phyloP scores from a whole-genome alignment of 2,888 invertebrate species.

The Cryptophagus acutangulus region DNA sequence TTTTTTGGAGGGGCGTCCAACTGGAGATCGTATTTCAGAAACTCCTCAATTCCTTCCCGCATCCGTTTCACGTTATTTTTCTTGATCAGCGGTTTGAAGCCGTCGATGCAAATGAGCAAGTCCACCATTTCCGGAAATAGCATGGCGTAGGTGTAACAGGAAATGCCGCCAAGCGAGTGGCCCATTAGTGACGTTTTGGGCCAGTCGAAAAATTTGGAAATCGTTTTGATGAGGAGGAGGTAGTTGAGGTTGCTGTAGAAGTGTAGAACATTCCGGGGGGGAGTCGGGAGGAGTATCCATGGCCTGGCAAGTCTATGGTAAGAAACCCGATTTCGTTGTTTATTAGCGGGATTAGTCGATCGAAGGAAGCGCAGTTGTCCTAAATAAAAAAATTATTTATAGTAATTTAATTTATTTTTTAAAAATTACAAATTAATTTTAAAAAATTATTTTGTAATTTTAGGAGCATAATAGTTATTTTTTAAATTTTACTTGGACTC shows the following conservation, averaged over 20 bases:
- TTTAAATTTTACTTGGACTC: neutral
- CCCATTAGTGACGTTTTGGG: constrained; percentile 61
- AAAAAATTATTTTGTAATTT: constrained; percentile 46
- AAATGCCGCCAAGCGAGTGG: constrained; percentile 65
- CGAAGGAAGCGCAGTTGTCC: constrained; percentile 76
- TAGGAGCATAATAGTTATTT: neutral
- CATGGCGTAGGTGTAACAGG: constrained; percentile 57
- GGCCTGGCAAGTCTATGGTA: constrained; percentile 65
- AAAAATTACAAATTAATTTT: too few species aligned
- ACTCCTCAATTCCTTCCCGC: constrained; percentile 45
- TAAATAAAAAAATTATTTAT: too few species aligned
- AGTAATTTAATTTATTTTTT: neutral
- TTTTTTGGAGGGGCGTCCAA: constrained; percentile 50
- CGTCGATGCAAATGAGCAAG: constrained; percentile 56
- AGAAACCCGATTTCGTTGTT: constrained; percentile 49
- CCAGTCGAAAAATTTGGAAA: constrained; percentile 63
- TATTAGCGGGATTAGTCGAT: constrained; percentile 62
- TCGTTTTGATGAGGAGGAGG: constrained; percentile 50
- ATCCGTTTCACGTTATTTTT: constrained; percentile 11
- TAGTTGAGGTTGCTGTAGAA: constrained; percentile 47
- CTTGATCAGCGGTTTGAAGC: constrained; percentile 42
- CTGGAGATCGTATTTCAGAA: constrained; percentile 46
- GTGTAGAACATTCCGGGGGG: constrained; percentile 57
- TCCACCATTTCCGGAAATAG: constrained; percentile 59
- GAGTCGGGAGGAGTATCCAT: constrained; percentile 65